These are phyloP conservation scores for Ptychodera flava DNA, from an alignment of 35 echinoderm and acorn worm species.

Conservation along the genomic window DNA sequence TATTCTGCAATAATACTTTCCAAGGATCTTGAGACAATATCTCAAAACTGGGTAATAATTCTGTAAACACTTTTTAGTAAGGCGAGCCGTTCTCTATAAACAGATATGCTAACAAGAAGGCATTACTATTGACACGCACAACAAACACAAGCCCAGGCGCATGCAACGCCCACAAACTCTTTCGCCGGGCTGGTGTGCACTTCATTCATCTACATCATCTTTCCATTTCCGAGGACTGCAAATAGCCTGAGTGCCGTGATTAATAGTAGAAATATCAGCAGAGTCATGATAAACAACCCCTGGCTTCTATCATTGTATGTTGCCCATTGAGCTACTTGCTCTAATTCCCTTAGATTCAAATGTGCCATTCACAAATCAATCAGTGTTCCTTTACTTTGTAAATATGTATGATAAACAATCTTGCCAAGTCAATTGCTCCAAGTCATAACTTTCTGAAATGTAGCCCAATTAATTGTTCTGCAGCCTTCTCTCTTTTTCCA, in stretches of 20 bases:
- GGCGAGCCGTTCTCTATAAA: not conserved
- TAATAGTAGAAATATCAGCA: not conserved
- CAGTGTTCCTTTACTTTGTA: too few species aligned
- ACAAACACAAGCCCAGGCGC: not conserved
- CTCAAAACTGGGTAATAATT: not conserved
- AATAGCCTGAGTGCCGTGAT: too few species aligned
- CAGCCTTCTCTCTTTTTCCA: too few species aligned
- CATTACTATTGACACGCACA: not conserved
- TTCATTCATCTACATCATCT: too few species aligned
- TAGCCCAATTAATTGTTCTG: too few species aligned
- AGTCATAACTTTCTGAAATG: too few species aligned
- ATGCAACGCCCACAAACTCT: too few species aligned
- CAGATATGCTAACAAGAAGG: not conserved
- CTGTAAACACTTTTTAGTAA: not conserved
- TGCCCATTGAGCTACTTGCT: not conserved
- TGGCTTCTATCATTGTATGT: not conserved
- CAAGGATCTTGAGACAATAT: not conserved
- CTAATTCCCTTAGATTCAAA: not conserved
- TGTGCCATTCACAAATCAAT: too few species aligned
- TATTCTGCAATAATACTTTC: not conserved
- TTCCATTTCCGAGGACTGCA: too few species aligned
- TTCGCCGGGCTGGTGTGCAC: too few species aligned
- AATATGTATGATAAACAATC: too few species aligned
- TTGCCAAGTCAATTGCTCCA: too few species aligned
- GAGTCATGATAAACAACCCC: not conserved